phyloP scores from a whole-genome alignment of 2,113 vertebrate genomes.

The Empidonax alnorum region DNA sequence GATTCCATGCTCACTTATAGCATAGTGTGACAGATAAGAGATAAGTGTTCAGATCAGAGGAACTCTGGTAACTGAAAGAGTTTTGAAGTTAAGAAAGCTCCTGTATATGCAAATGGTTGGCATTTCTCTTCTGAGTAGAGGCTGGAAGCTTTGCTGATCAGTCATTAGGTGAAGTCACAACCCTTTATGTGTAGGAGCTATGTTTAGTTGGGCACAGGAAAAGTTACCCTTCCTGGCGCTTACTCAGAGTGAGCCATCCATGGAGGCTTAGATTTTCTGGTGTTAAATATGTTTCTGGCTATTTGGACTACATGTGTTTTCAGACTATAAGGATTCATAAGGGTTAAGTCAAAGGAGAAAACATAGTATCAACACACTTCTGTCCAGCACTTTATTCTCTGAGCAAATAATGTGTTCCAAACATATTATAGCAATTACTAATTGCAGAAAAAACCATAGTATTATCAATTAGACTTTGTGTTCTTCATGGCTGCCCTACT shows the following conservation, averaged over 20 bases:
- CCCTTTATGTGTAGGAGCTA: not conserved
- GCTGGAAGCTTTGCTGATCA: not conserved
- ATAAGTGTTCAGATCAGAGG: not conserved
- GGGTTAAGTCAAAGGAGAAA: constrained; percentile 1
- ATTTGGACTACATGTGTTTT: not conserved
- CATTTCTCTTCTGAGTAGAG: not conserved
- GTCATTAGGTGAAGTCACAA: constrained; percentile 23
- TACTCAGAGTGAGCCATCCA: not conserved
- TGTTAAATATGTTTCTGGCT: not conserved
- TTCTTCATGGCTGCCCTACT: not conserved
- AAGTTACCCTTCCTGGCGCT: not conserved
- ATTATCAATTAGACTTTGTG: not conserved
- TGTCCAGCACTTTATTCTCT: not conserved
- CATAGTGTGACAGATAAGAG: not conserved
- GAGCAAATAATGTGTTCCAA: not conserved
- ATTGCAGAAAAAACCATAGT: not conserved
- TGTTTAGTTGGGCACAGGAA: constrained; percentile 1
- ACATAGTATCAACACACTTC: not conserved
- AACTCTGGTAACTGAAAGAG: not conserved
- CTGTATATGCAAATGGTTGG: not conserved
- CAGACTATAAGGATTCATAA: not conserved
- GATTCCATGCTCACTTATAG: not conserved
- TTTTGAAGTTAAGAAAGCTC: not conserved
- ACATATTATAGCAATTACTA: not conserved
- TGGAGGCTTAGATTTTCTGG: constrained; percentile 1